Conservation (phyloP, 2,113 vertebrate genomes). For the Onychostruthus taczanowskii region DNA sequence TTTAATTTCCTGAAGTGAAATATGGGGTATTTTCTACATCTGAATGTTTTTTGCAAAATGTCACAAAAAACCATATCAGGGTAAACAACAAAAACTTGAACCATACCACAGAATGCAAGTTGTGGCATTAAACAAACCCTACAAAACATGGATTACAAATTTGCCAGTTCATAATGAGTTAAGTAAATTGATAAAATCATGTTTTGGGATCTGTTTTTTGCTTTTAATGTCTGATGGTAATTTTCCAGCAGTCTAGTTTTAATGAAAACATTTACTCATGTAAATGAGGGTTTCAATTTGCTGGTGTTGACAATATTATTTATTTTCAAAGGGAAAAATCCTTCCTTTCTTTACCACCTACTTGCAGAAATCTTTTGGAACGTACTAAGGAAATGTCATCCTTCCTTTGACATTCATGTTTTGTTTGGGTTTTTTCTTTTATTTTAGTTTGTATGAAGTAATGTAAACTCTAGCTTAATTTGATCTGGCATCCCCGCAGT, state of each 20-base stretch:
- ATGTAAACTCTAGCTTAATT: slow-evolving; percentile 77
- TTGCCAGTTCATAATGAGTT: slow-evolving; percentile 23
- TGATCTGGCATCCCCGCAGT: slow-evolving; percentile 75
- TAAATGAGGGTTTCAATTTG: slow-evolving; percentile 66
- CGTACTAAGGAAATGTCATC: slow-evolving; percentile 56
- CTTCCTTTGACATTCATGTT: slow-evolving; percentile 64
- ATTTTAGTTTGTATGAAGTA: slow-evolving; percentile 74
- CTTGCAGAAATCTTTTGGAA: slow-evolving; percentile 59
- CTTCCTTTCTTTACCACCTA: slow-evolving; percentile 45
- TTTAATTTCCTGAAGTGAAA: neutral
- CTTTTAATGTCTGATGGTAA: slow-evolving; percentile 61
- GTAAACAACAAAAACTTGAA: neutral
- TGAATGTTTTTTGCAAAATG: neutral
- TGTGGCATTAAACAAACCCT: neutral
- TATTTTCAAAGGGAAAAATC: slow-evolving; percentile 60
- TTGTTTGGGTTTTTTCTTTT: slow-evolving; percentile 68
- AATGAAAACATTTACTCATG: slow-evolving; percentile 74
- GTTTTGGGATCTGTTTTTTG: slow-evolving; percentile 34
- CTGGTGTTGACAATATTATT: slow-evolving; percentile 56
- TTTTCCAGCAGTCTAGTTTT: slow-evolving; percentile 67
- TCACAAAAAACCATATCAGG: neutral
- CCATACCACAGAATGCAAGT: neutral
- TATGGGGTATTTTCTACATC: neutral
- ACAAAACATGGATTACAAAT: neutral
- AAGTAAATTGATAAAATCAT: slow-evolving; percentile 58